Evolutionary conservation across 1,140 invertebrate genomes (phyloP).

Genomic region (Teleogryllus occipitalis): DNA sequence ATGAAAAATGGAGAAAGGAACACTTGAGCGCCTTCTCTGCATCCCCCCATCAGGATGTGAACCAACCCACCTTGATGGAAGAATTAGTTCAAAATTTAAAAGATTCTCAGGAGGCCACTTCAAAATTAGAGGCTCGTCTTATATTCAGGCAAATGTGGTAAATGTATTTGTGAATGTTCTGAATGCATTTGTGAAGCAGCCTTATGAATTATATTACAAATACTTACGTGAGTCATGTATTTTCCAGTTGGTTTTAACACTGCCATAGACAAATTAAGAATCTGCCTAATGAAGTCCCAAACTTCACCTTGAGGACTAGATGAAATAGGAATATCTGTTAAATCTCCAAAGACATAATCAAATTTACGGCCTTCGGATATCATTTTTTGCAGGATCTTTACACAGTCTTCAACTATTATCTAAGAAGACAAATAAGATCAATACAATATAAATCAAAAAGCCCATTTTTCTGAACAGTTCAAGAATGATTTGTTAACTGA

Average conservation of each 20-base stretch:
- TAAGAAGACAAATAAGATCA: conserved; percentile 36
- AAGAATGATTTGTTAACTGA: neutral
- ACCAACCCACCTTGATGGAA: too few species aligned
- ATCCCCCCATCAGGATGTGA: too few species aligned
- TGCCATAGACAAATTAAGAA: conserved; percentile 70
- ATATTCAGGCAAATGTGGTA: too few species aligned
- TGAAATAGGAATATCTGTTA: conserved; percentile 87
- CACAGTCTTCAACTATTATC: conserved; percentile 86
- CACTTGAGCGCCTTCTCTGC: too few species aligned
- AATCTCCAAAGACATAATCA: conserved; percentile 86
- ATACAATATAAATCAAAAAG: neutral
- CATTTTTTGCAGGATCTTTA: conserved; percentile 70
- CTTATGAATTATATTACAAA: neutral
- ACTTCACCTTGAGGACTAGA: conserved; percentile 62
- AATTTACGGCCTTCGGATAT: conserved; percentile 71
- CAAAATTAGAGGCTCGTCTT: too few species aligned
- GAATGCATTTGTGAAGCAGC: too few species aligned
- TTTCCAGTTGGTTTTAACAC: conserved; percentile 71
- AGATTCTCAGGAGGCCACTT: too few species aligned
- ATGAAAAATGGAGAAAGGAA: too few species aligned
- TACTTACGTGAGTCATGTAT: conserved; percentile 80
- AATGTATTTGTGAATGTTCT: too few species aligned
- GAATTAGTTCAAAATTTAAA: too few species aligned
- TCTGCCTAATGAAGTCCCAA: conserved; percentile 79
- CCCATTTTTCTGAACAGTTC: neutral